These are phyloP conservation scores for Drosophila yooni DNA, from an alignment of 2,888 invertebrate genomes.

Conservation along the genomic window DNA sequence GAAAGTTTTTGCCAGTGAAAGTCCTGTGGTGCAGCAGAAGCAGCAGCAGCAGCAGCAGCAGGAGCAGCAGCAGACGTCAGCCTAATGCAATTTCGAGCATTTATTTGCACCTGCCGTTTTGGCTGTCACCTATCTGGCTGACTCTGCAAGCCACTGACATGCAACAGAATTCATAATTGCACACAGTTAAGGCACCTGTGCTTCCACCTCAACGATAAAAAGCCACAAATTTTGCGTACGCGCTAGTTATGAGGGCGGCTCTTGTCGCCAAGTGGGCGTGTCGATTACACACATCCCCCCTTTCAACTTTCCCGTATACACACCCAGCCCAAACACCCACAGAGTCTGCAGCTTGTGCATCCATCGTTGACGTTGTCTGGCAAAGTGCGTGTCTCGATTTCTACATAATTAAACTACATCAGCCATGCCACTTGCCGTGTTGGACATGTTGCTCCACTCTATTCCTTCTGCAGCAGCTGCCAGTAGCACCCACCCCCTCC, in stretches of 20 bases:
- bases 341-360: conserved; percentile 33
- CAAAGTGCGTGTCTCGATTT: conserved; percentile 80
- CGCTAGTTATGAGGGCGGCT: conserved; percentile 51
- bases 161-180: conserved; percentile 77
- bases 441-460: conserved; percentile 26
- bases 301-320: background rate
- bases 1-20: conserved; percentile 23
- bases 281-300: conserved; percentile 48
- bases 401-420: conserved; percentile 77
- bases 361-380: conserved; percentile 54
- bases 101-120: conserved; percentile 66
- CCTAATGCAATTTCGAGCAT: conserved; percentile 62
- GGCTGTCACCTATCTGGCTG: conserved; percentile 5
- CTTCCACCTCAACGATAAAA: conserved; percentile 28
- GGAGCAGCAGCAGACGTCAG: conserved; percentile 12
- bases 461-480: conserved; percentile 15
- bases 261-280: conserved; percentile 65
- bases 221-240: conserved; percentile 58
- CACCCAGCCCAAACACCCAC: conserved; percentile 2
- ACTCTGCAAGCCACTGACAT: conserved; percentile 58
- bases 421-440: conserved; percentile 38
- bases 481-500: background rate
- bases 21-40: conserved; percentile 6
- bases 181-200: conserved; percentile 22
- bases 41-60: background rate